Evolutionary conservation across 2,113 vertebrate genomes (phyloP).

Genomic region (Eubucco bourcierii): DNA sequence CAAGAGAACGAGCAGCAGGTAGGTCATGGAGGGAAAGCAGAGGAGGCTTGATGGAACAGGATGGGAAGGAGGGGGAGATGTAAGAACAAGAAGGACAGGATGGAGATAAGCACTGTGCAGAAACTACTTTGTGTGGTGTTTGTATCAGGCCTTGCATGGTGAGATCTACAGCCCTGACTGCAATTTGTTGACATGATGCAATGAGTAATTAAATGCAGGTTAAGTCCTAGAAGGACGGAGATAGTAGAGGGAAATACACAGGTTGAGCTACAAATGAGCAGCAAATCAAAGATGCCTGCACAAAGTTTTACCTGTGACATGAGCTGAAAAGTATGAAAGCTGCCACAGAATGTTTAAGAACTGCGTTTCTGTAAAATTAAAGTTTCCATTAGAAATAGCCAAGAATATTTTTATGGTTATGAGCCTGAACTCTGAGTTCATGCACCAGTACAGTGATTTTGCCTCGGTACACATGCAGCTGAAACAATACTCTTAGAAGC

Average conservation of each 20-base stretch:
- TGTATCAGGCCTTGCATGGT: not conserved
- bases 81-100: constrained; percentile 32
- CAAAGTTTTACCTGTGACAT: not conserved
- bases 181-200: not conserved
- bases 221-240: constrained; percentile 23
- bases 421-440: not conserved
- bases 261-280: not conserved
- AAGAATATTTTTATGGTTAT: not conserved
- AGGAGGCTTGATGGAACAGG: not conserved
- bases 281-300: not conserved
- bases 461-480: not conserved
- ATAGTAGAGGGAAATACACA: not conserved
- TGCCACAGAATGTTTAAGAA: not conserved
- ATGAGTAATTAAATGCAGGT: constrained; percentile 38
- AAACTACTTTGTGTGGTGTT: not conserved
- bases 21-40: not conserved
- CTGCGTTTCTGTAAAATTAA: not conserved
- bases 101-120: not conserved
- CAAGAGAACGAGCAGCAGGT: not conserved
- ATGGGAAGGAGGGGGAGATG: not conserved
- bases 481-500: constrained; percentile 24
- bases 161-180: not conserved
- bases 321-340: not conserved
- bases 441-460: not conserved
- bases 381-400: not conserved